These are phyloP conservation scores for Drosophila carrolli DNA, from an alignment of 1,140 invertebrate genomes.

Conservation along the genomic window DNA sequence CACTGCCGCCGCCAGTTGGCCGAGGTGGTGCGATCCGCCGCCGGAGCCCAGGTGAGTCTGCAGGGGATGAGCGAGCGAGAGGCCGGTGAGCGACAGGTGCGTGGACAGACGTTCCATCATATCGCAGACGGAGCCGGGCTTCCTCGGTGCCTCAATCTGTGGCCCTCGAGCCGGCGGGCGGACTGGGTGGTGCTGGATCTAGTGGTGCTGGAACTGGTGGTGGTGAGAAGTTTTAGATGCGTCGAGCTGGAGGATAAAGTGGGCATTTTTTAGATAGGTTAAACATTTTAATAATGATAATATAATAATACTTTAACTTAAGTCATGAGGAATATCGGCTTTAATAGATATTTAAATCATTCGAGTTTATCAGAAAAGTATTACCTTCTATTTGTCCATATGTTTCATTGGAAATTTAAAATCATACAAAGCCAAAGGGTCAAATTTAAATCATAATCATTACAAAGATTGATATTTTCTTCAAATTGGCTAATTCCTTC, in stretches of 20 bases:
- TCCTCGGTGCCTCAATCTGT: conserved; percentile 32
- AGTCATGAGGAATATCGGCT: too few relatives aligned
- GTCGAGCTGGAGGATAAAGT: conserved; percentile 8
- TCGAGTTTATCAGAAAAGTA: too few relatives aligned
- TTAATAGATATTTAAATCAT: too few relatives aligned
- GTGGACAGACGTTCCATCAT: conserved; percentile 85
- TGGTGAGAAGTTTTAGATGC: conserved; percentile 39
- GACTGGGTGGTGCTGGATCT: conserved; percentile 31
- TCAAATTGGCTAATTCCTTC: too few relatives aligned
- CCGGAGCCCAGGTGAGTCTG: conserved; percentile 74
- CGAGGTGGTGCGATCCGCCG: conserved; percentile 68
- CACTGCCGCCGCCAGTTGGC: conserved; percentile 70
- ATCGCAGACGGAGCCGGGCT: conserved; percentile 45
- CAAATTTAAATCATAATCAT: too few relatives aligned
- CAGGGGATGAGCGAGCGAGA: conserved; percentile 84
- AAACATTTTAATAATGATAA: too few relatives aligned
- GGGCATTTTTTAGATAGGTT: too few relatives aligned
- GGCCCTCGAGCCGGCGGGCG: conserved; percentile 31
- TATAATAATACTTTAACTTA: too few relatives aligned
- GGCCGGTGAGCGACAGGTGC: conserved; percentile 80
- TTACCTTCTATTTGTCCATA: too few relatives aligned
- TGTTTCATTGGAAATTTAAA: too few relatives aligned
- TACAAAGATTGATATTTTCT: too few relatives aligned
- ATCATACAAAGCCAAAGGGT: too few relatives aligned
- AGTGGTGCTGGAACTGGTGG: conserved; percentile 31